Percentiles rank a stretch among this genome's conserved stretches.
Evolutionary conservation across 2,797 vertebrate species (phyloP).

Genomic region (Tragelaphus eurycerus): DNA sequence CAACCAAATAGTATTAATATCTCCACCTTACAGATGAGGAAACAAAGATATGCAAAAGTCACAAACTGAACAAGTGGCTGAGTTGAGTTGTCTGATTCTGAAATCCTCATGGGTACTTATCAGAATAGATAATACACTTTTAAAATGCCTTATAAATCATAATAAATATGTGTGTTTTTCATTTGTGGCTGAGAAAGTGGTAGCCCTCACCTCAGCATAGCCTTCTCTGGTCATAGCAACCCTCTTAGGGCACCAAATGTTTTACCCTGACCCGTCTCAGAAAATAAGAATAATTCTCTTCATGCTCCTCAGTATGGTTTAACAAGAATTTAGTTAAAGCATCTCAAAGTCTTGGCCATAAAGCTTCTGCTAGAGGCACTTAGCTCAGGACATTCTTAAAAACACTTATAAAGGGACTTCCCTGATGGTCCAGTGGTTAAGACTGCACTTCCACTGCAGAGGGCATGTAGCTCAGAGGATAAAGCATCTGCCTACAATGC

Average conservation of each 20-base stretch:
- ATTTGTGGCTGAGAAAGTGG: background rate
- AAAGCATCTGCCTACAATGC: background rate
- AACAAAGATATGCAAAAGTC: background rate
- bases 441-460: background rate
- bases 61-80: background rate
- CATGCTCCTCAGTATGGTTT: background rate
- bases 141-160: background rate
- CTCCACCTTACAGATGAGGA: background rate
- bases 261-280: background rate
- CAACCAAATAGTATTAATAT: background rate
- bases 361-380: background rate
- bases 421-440: background rate
- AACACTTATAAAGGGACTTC: background rate
- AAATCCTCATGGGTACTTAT: background rate
- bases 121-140: background rate
- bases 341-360: background rate
- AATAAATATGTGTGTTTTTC: background rate
- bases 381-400: background rate
- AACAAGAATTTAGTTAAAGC: background rate
- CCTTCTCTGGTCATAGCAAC: background rate
- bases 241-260: background rate
- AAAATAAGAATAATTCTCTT: background rate
- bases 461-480: background rate
- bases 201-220: background rate
- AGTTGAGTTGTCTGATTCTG: background rate